Evolutionary conservation across 2,888 invertebrate genomes (phyloP).

Genomic region (Neocrepidodera transversa): DNA sequence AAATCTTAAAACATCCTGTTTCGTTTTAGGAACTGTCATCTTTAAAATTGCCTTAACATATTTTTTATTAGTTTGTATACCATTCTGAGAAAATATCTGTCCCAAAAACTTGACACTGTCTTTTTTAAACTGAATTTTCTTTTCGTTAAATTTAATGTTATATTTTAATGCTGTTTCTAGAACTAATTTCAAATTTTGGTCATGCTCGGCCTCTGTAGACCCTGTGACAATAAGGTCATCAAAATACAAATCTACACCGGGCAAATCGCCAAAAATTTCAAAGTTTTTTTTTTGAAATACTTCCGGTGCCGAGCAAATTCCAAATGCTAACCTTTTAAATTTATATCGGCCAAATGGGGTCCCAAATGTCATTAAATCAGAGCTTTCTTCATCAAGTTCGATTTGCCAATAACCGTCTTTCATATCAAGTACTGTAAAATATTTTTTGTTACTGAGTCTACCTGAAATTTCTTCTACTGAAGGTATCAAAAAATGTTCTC

Average conservation of each 20-base stretch:
- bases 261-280: slow-evolving; percentile 37
- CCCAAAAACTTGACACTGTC: slow-evolving; percentile 28
- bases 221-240: slow-evolving; percentile 37
- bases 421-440: no score
- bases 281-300: no score
- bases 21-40: slow-evolving; percentile 27
- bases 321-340: no score
- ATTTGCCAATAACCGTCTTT: no score
- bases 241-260: slow-evolving; percentile 37
- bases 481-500: slow-evolving; percentile 26
- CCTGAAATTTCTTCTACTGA: slow-evolving; percentile 7
- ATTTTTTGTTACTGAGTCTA: no score
- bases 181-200: slow-evolving; percentile 6
- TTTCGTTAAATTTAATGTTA: slow-evolving; percentile 34
- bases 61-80: slow-evolving; percentile 15
- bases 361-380: background rate
- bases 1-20: slow-evolving; percentile 36
- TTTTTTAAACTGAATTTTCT: slow-evolving; percentile 21
- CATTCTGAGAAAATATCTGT: slow-evolving; percentile 29
- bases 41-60: slow-evolving; percentile 13
- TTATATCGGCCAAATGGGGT: no score
- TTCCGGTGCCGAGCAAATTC: no score
- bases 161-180: slow-evolving; percentile 29
- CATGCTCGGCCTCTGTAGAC: no score
- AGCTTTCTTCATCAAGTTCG: no score